Conservation (phyloP, 2,113 vertebrate genomes). For the Pteronura brasiliensis region DNA sequence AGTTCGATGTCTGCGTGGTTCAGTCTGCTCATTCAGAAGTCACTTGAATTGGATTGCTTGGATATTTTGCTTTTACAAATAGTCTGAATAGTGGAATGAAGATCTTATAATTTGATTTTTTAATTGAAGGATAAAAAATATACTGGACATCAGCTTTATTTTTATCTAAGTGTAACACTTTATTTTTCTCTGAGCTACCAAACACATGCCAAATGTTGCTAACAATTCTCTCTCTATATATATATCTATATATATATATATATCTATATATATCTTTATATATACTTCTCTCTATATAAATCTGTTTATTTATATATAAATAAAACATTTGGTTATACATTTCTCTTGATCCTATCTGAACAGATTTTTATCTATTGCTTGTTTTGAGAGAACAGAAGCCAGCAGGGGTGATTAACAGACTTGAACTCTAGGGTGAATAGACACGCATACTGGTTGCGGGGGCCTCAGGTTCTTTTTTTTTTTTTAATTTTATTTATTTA, state of each 20-base stretch:
- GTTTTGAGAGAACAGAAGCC: conserved; percentile 22
- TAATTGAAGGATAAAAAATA: conserved; percentile 16
- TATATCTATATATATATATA: too few species aligned
- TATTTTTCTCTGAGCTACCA: not conserved
- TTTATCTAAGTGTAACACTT: not conserved
- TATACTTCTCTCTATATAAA: not conserved
- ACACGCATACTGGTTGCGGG: not conserved
- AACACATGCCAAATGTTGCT: not conserved
- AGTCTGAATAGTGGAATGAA: not conserved
- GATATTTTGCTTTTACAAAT: not conserved
- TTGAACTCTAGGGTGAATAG: not conserved
- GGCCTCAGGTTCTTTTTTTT: conserved; percentile 53
- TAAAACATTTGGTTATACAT: not conserved
- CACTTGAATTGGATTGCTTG: not conserved
- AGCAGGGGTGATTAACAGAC: conserved; percentile 61
- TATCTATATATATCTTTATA: not conserved
- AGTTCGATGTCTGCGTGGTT: not conserved
- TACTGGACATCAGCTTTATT: not conserved
- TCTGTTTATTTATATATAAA: not conserved
- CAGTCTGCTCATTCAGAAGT: not conserved
- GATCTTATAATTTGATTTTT: conserved; percentile 33
- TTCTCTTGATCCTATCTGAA: conserved; percentile 39
- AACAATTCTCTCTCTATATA: not conserved
- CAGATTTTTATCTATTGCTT: conserved; percentile 8
- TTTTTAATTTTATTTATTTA: too few species aligned